Conservation (phyloP, 2,113 vertebrate genomes). For the Carollia perspicillata region DNA sequence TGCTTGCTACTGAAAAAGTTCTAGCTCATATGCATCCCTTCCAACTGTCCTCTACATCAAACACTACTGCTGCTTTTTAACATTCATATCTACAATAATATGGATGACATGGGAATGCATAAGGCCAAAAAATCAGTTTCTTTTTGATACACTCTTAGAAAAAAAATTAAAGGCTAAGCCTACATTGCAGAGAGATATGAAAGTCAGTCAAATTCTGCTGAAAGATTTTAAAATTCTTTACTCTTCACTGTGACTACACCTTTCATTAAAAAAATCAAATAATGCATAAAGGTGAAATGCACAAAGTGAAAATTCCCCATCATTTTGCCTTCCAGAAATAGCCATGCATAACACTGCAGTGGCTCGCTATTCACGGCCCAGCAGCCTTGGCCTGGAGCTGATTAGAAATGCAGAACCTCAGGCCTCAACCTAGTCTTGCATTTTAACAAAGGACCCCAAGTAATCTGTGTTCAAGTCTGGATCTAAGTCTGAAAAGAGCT, state of each 20-base stretch:
- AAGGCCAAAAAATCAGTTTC: background rate
- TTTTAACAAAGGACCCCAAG: background rate
- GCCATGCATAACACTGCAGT: background rate
- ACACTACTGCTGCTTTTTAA: background rate
- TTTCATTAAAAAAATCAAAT: constrained; percentile 15
- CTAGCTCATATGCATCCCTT: background rate
- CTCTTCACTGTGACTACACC: background rate
- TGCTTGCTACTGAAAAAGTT: background rate
- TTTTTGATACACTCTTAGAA: background rate
- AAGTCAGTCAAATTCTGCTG: background rate
- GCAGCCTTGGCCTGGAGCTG: background rate
- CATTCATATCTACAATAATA: background rate
- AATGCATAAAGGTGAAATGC: background rate
- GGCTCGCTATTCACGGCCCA: background rate
- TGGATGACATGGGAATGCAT: rapidly evolving
- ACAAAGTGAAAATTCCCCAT: background rate
- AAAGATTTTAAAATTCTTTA: constrained; percentile 20
- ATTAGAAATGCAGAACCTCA: background rate
- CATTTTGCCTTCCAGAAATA: background rate
- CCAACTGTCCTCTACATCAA: background rate
- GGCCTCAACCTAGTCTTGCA: background rate
- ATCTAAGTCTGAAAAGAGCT: background rate
- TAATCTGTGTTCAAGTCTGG: background rate
- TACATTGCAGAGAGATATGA: background rate
- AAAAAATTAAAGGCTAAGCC: background rate